Base-by-base conservation (phyloP, 2,888 invertebrate species). In the Calameuta filiformis region DNA sequence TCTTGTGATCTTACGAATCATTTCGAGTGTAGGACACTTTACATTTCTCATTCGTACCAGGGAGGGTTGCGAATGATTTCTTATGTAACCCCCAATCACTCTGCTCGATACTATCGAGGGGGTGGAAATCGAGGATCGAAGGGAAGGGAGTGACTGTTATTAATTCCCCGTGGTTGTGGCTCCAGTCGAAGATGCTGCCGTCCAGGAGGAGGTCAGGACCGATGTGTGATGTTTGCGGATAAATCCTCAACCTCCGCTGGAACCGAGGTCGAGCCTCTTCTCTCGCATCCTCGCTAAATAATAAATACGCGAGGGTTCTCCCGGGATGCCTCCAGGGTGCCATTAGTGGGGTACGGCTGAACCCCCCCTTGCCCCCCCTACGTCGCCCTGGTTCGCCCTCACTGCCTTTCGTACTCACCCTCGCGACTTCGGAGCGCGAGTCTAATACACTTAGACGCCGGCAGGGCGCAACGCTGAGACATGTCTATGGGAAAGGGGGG, bases 241-340 rank as follows among this genome's bases (percentile, higher is more conserved):
- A 89, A 89, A 89, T 89, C 87, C 87, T 89, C 85, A 80, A 75
- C 23, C 31, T 31, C 69, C 35, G 68, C 11, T 34, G 40, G 76
- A 37, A 56, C 31, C 77, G 35, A 33, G 73, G 73, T 34, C 73
- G 33, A 35, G 73, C 31, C 73, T 73, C 73, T 75, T 73, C 76
- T 76, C 74, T 79, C 77, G 85, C 79, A 82, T 81, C 81, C 83
- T 83, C 84, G 87, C 88, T 91, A 91, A 91, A 91, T 91, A 91
- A 91, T 91, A 91, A 91, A 91, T 91, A 90, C 87, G 89, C 87
- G 89, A 87, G 89, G 89, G 89, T 89, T 90, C 86, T 86, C 85
- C 85, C 86, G 88, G 88, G 87, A 90, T 90, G 88, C 89, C 91
- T 90, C 91, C 86, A 89, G 91, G 90, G 91, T 91, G 88, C 90